A percentile compares a stretch with the other conserved stretches of the same genome.
Evolutionary conservation across 2,888 invertebrate species (phyloP).

Genomic region (Anthophora plumipes): DNA sequence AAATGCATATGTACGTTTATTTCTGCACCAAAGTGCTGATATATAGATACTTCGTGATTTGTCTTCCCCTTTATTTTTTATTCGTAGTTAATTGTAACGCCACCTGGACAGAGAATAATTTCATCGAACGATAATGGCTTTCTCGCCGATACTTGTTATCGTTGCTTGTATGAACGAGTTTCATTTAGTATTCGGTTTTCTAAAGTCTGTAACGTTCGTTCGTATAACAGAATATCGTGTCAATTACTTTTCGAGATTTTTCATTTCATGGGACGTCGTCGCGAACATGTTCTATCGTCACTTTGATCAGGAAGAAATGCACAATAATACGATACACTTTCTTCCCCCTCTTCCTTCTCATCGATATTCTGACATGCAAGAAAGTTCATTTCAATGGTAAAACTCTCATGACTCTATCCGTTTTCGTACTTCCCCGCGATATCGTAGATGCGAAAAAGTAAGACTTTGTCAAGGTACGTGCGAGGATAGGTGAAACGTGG

Average conservation of each 20-base stretch:
- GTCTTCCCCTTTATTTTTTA: constrained; percentile 64
- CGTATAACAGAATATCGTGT: constrained; percentile 5
- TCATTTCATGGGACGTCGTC: neutral
- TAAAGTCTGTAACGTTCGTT: constrained; percentile 25
- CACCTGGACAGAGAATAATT: constrained; percentile 26
- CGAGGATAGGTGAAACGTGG: neutral
- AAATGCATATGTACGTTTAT: constrained; percentile 31
- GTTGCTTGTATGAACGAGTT: constrained; percentile 38
- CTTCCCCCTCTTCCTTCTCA: neutral
- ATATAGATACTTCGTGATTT: constrained; percentile 57
- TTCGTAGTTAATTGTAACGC: constrained; percentile 31
- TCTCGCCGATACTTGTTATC: constrained; percentile 31
- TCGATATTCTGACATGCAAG: neutral
- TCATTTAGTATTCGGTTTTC: constrained; percentile 53
- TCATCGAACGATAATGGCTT: constrained; percentile 54
- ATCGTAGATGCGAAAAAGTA: no score
- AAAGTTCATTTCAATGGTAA: neutral
- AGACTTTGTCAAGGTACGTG: no score
- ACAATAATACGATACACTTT: neutral
- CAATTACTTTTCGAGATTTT: neutral
- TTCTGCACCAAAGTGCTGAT: constrained; percentile 64
- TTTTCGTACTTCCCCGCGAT: no score
- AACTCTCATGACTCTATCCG: neutral
- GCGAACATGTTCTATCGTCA: no score
- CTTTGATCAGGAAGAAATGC: neutral